Conservation (phyloP, 2,113 vertebrate species). For the Melanerpes formicivorus region DNA sequence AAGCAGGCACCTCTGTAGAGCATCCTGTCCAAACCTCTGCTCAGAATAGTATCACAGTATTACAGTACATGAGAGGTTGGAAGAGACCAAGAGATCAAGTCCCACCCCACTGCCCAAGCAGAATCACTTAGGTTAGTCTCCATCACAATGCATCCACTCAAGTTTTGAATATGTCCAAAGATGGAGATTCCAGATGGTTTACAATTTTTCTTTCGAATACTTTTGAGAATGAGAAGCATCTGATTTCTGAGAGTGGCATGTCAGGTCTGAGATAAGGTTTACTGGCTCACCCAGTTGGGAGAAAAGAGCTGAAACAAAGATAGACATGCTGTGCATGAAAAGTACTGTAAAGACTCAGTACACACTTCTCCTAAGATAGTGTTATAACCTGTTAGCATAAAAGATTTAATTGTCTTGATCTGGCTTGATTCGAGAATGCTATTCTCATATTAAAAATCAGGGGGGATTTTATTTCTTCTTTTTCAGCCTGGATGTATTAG, state of each 20-base stretch:
- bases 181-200: background rate
- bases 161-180: background rate
- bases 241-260: background rate
- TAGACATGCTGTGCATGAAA: background rate
- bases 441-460: conserved; percentile 16
- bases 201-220: background rate
- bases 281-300: background rate
- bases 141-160: background rate
- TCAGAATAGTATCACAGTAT: background rate
- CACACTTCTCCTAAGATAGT: background rate
- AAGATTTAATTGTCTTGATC: background rate
- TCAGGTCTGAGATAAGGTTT: background rate
- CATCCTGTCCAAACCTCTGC: no score
- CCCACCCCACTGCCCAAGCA: background rate
- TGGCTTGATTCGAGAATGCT: conserved; percentile 2
- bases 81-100: no score
- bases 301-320: background rate
- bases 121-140: no score
- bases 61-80: no score
- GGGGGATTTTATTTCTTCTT: background rate
- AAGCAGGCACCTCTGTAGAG: background rate
- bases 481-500: background rate
- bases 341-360: background rate
- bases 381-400: conserved; percentile 8
- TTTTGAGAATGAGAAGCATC: background rate